phyloP scores from a whole-genome alignment of 2,797 vertebrate genomes.

The Sciurus vulgaris region DNA sequence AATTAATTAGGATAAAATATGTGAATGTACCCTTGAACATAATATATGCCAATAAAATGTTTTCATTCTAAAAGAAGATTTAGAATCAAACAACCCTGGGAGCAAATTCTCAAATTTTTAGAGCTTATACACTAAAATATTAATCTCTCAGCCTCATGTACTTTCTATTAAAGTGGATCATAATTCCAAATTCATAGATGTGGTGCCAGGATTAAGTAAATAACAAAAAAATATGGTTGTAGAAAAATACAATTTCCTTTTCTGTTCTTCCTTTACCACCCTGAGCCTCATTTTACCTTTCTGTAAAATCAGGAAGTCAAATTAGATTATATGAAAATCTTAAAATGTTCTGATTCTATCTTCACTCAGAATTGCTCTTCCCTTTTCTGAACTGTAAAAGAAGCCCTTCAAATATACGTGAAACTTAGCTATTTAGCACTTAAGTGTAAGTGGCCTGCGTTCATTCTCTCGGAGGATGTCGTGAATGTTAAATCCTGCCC shows the following conservation, averaged over 20 bases:
- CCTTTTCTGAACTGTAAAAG: neutral
- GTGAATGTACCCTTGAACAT: neutral
- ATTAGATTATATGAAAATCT: neutral
- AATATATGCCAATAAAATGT: neutral
- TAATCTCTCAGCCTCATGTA: neutral
- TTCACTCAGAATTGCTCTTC: neutral
- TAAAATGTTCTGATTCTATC: neutral
- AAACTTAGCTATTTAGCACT: neutral
- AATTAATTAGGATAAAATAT: conserved; percentile 17
- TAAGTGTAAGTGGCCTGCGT: neutral
- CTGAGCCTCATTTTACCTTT: neutral
- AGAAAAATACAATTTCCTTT: neutral
- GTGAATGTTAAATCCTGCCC: neutral
- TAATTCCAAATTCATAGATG: neutral
- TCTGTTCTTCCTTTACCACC: neutral
- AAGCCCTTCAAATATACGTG: neutral
- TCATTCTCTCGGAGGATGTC: neutral
- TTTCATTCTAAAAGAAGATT: neutral
- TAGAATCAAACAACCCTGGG: neutral
- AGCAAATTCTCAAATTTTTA: neutral
- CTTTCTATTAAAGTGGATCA: neutral
- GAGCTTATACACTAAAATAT: neutral
- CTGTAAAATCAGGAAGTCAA: neutral
- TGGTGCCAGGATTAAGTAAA: neutral
- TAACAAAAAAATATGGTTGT: neutral